Base-by-base conservation (phyloP, 2,113 vertebrate genomes). In the Chloroceryle aenea region DNA sequence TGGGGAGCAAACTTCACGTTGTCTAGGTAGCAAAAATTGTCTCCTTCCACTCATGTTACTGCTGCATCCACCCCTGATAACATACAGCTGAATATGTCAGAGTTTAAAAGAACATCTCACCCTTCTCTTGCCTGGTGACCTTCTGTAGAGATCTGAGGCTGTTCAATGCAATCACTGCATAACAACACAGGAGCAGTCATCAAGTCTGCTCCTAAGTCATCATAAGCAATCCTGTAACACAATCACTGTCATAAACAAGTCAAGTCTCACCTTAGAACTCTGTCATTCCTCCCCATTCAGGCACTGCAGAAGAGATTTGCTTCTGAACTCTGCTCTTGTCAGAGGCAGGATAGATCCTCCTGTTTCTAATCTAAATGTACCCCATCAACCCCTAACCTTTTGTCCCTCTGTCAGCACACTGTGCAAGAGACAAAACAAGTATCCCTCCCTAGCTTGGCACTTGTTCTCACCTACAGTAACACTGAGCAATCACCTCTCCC, bases 281-380 rank as follows among this genome's bases (percentile, higher is more conserved):
- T 77, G 61, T 55, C 20, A 50, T 14, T 92, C n/a, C n/a, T 58
- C 26, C 19, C 34, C 15, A 71, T 13, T 38, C 59, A 67, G 34
- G 29, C 22, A 59, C 19, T 55, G 25, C 47, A 84, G 72, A 45
- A 71, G 2, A 2, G 38, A 84, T 21, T 7, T 50, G 34, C 34
- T 77, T 67, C 23, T 61, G 86, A 92, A 89, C 86, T 92, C 95
- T 81, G 84, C 56, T 81, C 86, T 73, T 74, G 50, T 67, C 32
- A 81, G 8, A 75, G 26, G 16, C 53, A 71, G n/a, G 15, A 25
- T 55, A 88, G 40, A 40, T 88, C 40, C 29, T 45, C 23, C 14
- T 50, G 15, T 68, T 56, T 71, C 38, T 52, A 43, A 34, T 13
- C 53, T 74, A 50, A 34, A 14, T 10, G 38, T 21, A 90, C 72